Conservation (phyloP, 1,140 invertebrate genomes). For the Ruditapes philippinarum region DNA sequence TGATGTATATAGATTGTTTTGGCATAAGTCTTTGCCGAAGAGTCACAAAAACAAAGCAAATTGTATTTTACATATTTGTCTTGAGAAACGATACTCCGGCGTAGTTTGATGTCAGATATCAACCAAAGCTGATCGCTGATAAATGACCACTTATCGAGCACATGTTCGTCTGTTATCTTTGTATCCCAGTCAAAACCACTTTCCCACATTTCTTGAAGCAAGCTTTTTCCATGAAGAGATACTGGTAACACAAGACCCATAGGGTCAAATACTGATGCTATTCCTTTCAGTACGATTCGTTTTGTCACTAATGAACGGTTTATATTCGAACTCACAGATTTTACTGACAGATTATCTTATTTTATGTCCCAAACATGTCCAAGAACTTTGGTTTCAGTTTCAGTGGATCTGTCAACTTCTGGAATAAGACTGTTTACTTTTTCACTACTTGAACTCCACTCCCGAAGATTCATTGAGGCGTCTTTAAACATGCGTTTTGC, state of each 20-base stretch:
- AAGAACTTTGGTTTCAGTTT: not conserved
- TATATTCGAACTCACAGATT: not conserved
- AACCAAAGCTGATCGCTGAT: not conserved
- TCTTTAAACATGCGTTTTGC: not conserved
- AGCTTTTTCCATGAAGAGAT: not conserved
- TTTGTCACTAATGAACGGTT: not conserved
- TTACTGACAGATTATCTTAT: not conserved
- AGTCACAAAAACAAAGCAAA: slow-evolving; percentile 6
- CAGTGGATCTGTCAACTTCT: not conserved
- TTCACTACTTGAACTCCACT: not conserved
- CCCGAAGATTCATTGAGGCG: slow-evolving; percentile 17
- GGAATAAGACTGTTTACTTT: not conserved
- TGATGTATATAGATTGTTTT: not conserved
- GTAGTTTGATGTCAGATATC: not conserved
- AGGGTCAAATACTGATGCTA: not conserved
- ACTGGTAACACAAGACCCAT: not conserved
- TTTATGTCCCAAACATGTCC: not conserved
- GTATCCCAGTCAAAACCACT: not conserved
- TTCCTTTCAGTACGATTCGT: not conserved
- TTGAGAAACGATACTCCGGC: too few relatives aligned
- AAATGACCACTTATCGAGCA: too few relatives aligned
- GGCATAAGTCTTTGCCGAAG: slow-evolving; percentile 1
- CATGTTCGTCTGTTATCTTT: not conserved
- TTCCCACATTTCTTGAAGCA: not conserved
- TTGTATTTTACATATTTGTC: not conserved